These are phyloP conservation scores for Clarias pachynema DNA, from an alignment of 2,797 vertebrate genomes.

Conservation along the genomic window DNA sequence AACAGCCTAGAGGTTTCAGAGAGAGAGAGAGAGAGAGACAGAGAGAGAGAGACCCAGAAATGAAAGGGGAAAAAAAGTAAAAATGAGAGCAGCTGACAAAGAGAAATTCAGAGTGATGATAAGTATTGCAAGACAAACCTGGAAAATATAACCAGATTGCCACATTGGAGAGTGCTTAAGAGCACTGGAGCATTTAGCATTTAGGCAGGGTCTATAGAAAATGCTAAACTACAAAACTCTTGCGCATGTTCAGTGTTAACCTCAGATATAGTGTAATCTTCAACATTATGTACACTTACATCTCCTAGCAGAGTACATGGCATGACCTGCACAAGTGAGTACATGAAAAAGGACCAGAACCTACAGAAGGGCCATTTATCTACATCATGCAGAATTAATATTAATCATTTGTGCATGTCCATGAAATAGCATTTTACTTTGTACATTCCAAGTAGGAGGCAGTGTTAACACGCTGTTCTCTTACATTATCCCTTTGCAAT, in stretches of 20 bases:
- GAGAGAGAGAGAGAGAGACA: constrained; percentile 27
- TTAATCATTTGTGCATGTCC: constrained; percentile 27
- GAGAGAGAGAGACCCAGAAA: neutral
- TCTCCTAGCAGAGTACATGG: constrained; percentile 41
- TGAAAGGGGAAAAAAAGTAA: neutral
- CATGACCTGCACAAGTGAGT: constrained; percentile 14
- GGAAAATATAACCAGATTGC: neutral
- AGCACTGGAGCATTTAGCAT: neutral
- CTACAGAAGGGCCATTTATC: constrained; percentile 19
- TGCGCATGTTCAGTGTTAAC: neutral
- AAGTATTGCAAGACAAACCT: neutral
- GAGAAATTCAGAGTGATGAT: neutral
- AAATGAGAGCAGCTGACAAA: neutral
- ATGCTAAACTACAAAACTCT: constrained; percentile 15
- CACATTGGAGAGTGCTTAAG: neutral
- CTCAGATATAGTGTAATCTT: neutral
- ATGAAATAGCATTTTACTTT: constrained; percentile 16
- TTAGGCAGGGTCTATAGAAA: neutral
- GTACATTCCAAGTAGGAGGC: constrained; percentile 7
- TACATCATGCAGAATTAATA: constrained; percentile 29
- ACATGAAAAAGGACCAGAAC: constrained; percentile 6
- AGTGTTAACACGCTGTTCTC: neutral
- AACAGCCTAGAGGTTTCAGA: constrained; percentile 56
- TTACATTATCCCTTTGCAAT: no score
- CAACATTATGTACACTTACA: constrained; percentile 25